Base-by-base conservation (phyloP, 2,888 invertebrate genomes). In the Rotaria macrura region DNA sequence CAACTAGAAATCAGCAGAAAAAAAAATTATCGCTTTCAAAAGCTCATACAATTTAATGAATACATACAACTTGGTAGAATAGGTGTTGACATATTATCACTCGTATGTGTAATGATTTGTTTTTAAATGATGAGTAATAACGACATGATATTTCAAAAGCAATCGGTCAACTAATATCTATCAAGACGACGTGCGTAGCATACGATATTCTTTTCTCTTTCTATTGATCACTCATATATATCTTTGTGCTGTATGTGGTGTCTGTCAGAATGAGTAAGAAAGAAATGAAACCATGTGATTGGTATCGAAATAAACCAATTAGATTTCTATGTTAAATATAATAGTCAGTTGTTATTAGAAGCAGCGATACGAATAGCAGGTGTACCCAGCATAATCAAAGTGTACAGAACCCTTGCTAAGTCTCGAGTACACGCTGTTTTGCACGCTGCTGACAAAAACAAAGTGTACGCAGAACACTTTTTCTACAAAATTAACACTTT, bases 1-100 rank as follows among this genome's bases (percentile, higher is more conserved):
- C 79, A 79, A 79, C 79, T 79, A 79, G 12, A 79, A 43, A 40
- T 20, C n/a, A n/a, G n/a, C n/a, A n/a, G n/a, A n/a, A n/a, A n/a
- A 40, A 38, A 74, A 23, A n/a, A 12, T 12, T 25, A 14, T 25
- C 20, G 1, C 3, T n/a, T 0, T 6, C 14, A 23, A 25, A n/a
- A n/a, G 14, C 12, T 12, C 7, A 49, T 43, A 34, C 14, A 25
- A 14, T 17, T 40, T n/a, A 43, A 10, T 40, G 43, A 74, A 79
- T 43, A 79, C 79, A 43, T 43, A 79, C 79, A 79, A 43, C 79
- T 79, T 43, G 79, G 79, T 43, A 43, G 3, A 40, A 79, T 79
- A 20, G 65, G 34, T 43, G 25, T 43, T 1, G 25, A 43, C 14
- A 17, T n/a, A 79, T 9, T 38, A 34, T 20, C 65, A 65, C 34